Evolutionary conservation across 2,797 vertebrate species (phyloP).

Genomic region (Crocodylus rhombifer): DNA sequence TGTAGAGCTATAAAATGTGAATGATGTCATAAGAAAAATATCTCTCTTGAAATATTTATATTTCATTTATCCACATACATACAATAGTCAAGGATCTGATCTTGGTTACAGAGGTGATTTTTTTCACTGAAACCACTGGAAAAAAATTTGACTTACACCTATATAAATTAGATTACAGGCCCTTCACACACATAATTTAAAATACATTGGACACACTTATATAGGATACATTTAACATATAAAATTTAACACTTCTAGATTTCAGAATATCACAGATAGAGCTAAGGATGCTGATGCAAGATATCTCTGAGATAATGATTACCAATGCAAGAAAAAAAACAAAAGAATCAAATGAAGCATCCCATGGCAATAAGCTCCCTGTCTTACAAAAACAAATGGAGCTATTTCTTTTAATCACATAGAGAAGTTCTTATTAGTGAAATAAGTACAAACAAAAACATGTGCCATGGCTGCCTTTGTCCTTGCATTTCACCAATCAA

Average conservation of each 20-base stretch:
- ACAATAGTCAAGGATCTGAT: no score
- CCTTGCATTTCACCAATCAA: neutral
- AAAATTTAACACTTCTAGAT: neutral
- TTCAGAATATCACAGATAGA: neutral
- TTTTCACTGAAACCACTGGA: no score
- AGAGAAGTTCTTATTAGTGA: neutral
- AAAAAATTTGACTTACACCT: neutral
- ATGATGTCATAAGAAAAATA: no score
- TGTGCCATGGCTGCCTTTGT: neutral
- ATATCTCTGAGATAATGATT: neutral
- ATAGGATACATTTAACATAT: neutral
- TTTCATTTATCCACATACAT: no score
- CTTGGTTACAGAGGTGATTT: no score
- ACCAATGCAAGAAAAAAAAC: neutral
- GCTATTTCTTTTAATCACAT: neutral
- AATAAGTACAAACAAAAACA: neutral
- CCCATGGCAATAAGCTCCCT: neutral
- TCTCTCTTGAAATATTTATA: no score
- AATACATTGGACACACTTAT: no score
- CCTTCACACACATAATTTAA: neutral
- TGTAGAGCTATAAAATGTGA: no score
- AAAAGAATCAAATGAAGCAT: neutral
- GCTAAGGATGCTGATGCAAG: neutral
- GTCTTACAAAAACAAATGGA: neutral
- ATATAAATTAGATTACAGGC: neutral